Percentiles rank a stretch among this genome's conserved stretches.
These are phyloP conservation scores for Solea senegalensis DNA, from an alignment of 2,113 vertebrate genomes.

Conservation along the genomic window DNA sequence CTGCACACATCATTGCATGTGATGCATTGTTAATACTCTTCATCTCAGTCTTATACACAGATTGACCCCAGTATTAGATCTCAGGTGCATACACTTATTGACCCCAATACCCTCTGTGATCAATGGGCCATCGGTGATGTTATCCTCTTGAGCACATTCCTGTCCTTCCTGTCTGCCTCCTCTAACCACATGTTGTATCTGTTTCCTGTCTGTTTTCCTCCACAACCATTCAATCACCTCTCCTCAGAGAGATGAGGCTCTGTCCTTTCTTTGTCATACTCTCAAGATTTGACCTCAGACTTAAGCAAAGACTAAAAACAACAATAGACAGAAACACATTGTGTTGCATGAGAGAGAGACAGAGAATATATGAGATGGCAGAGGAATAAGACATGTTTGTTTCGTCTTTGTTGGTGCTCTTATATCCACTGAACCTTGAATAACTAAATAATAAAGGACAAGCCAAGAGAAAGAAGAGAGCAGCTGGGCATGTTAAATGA, in stretches of 20 bases:
- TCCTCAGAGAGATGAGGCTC: slow-evolving; percentile 39
- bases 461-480: slow-evolving; percentile 30
- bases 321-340: slow-evolving; percentile 14
- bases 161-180: slow-evolving; percentile 51
- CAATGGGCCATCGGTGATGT: slow-evolving; percentile 54
- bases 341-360: slow-evolving; percentile 15
- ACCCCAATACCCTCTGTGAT: slow-evolving; percentile 32
- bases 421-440: slow-evolving; percentile 43
- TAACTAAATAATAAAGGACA: slow-evolving; percentile 30
- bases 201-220: slow-evolving; percentile 62
- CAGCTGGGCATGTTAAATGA: slow-evolving; percentile 35
- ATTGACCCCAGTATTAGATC: neutral
- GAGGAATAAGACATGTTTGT: slow-evolving; percentile 40
- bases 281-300: slow-evolving; percentile 39
- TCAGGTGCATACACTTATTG: no score
- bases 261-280: slow-evolving; percentile 48
- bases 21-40: slow-evolving; percentile 25
- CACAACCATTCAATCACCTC: slow-evolving; percentile 58
- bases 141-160: slow-evolving; percentile 57
- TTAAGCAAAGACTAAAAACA: slow-evolving; percentile 16
- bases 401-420: slow-evolving; percentile 28
- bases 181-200: slow-evolving; percentile 57
- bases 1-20: slow-evolving; percentile 18
- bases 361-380: slow-evolving; percentile 35
- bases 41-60: slow-evolving; percentile 2